A percentile compares a stretch with the other conserved stretches of the same genome.
Evolutionary conservation across 2,888 invertebrate species (phyloP).

Genomic region (Hyposoter dolosus): DNA sequence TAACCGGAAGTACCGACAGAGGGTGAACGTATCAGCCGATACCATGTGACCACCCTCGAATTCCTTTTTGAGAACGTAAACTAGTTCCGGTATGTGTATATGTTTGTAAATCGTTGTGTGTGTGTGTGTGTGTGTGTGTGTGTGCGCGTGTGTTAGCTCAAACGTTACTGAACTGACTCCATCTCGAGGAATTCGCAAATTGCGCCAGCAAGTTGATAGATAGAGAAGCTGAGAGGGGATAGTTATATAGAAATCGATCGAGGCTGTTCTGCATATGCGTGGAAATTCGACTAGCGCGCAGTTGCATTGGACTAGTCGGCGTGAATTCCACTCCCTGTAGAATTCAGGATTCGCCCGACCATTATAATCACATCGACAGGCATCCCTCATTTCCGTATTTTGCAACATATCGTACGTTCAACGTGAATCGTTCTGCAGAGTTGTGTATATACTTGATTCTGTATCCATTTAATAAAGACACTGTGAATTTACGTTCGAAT

Average conservation of each 20-base stretch:
- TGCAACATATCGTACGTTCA: neutral
- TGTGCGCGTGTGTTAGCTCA: neutral
- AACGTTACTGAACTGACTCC: slow-evolving; percentile 17
- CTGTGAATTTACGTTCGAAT: neutral
- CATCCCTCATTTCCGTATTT: slow-evolving; percentile 41
- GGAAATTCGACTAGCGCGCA: slow-evolving; percentile 55
- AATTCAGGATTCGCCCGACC: slow-evolving; percentile 52
- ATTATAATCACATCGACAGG: slow-evolving; percentile 65
- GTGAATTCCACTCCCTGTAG: slow-evolving; percentile 54
- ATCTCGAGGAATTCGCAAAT: slow-evolving; percentile 50
- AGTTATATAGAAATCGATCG: slow-evolving; percentile 44
- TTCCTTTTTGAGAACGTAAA: slow-evolving; percentile 44
- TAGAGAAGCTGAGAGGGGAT: slow-evolving; percentile 8
- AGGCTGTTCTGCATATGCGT: slow-evolving; percentile 34
- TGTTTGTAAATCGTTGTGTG: neutral
- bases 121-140: neutral
- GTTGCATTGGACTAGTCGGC: slow-evolving; percentile 52
- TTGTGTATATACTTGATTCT: neutral
- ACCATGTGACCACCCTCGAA: slow-evolving; percentile 39
- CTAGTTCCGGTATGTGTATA: slow-evolving; percentile 19
- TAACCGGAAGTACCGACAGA: neutral
- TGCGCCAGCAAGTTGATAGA: slow-evolving; percentile 28
- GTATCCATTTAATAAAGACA: neutral
- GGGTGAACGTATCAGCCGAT: slow-evolving; percentile 22
- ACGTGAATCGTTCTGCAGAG: neutral